Base-by-base conservation (phyloP, 2,888 invertebrate genomes). In the Liodrosophila aerea region DNA sequence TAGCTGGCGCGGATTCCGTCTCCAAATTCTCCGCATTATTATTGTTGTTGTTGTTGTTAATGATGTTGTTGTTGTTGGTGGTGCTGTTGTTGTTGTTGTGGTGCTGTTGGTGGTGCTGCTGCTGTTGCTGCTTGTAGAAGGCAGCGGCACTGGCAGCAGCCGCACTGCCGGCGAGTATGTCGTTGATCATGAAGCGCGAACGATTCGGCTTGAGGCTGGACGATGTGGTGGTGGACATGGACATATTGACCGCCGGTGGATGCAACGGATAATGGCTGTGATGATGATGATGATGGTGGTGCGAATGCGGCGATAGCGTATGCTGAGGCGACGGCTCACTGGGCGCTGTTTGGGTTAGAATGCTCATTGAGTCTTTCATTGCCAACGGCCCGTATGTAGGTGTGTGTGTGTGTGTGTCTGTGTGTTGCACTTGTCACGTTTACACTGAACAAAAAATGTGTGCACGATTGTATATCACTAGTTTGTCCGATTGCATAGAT, bases 281-380 rank as follows among this genome's bases (percentile, higher is more conserved):
- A 4, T 71, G 68, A 11, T 53, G 76, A 13, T 71, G 67, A 13
- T 52, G 75, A 15, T 40, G 36, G 16, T 41, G 46, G 29, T 51
- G 65, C 66, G 34, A 40, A n/a, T 36, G 61, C 12, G 7, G 27
- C 9, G 8, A 11, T 2, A 13, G 13, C 36, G 9, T 7, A 7
- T 49, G 39, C 1, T 11, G 16, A 1, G 64, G 77, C 44, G 68
- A 77, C 56, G 76, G 58, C 60, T 78, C 78, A 59, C 40, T 77
- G 60, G 59, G 56, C 57, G 72, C 73, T 61, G 85, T 75, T 46
- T 88, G 88, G 49, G 88, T 80, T 69, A 88, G 67, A 53, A 88
- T 85, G 81, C 88, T 88, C 87, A 88, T 87, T 86, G 88, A 88
- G 74, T 89, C 88, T 88, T 88, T 88, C 88, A 88, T 88, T 81